Evolutionary conservation across 2,113 vertebrate species (phyloP), one percentile per base, ranked within the genome.

Genomic region (Manacus vitellinus): DNA sequence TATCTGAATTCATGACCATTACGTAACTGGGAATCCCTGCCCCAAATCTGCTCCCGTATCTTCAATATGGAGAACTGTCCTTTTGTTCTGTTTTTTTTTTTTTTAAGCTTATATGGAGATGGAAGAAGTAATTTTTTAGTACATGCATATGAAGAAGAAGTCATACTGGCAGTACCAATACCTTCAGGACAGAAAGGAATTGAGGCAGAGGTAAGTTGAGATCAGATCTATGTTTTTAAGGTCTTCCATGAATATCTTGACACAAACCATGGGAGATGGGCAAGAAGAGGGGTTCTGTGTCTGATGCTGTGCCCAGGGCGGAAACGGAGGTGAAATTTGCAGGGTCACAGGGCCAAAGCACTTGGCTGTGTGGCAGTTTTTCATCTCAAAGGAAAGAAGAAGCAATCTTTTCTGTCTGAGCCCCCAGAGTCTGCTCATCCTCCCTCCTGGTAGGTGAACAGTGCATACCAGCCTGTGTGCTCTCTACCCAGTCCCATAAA

Each of bases 251-350:
- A 55, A 46, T 3, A 1, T 35, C 44, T 80, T 52, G 62, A 23
- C n/a, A 20, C 13, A 54, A 62, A 28, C 6, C 0, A 0, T 0
- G 1, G 59, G 15, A 51, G 63, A 8, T 0, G 3, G 61, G 16
- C 28, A 51, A 30, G 28, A 35, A 70, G 35, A 41, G 31, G 37
- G 11, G 14, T n/a, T 66, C 31, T 37, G 56, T 46, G 44, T n/a
- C 18, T 21, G 30, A 3, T 25, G 56, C 49, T 33, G n/a, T 15
- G 54, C 14, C 3, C 24, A 17, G 22, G 17, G 58, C 33, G 66
- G 49, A 46, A 47, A 35, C 9, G 5, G 19, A 55, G 49, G 6
- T 24, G 47, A 52, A 17, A 9, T 28, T 41, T 0, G 1, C 9
- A 21, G 13, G 14, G 16, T 62, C n/a, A 35, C 20, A 51, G 10